phyloP scores from a whole-genome alignment of 2,797 vertebrate genomes.

The Nannoperca australis region DNA sequence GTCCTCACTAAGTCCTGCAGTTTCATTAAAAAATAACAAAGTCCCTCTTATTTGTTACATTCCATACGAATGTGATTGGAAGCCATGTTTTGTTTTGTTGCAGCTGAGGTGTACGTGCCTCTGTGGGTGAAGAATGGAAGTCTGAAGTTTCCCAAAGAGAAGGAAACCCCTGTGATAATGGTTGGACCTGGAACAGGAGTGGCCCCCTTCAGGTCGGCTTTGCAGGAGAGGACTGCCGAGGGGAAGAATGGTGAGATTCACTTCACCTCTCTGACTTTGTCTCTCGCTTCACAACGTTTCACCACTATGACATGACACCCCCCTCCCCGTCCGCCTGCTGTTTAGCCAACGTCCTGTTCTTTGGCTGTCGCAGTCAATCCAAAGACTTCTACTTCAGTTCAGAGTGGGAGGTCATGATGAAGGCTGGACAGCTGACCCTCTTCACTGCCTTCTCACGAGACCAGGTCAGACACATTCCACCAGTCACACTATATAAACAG shows the following conservation, averaged over 20 bases:
- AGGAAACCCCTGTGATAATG: conserved; percentile 88
- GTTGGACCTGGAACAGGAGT: conserved; percentile 97
- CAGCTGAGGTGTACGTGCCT: conserved; percentile 87
- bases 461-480: conserved; percentile 85
- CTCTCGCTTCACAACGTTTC: background rate
- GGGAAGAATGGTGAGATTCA: conserved; percentile 79
- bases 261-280: background rate
- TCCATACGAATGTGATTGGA: background rate
- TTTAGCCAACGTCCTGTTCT: conserved; percentile 91
- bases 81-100: background rate
- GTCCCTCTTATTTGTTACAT: background rate
- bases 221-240: conserved; percentile 90
- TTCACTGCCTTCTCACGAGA: conserved; percentile 95
- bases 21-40: background rate
- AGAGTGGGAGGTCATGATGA: conserved; percentile 89
- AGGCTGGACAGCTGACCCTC: conserved; percentile 83
- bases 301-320: background rate
- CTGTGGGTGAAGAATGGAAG: conserved; percentile 93
- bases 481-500: background rate
- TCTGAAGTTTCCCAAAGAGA: conserved; percentile 87
- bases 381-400: conserved; percentile 92
- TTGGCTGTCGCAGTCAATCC: conserved; percentile 90
- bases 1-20: background rate
- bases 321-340: background rate
- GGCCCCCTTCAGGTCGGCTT: conserved; percentile 92